A percentile compares a stretch with the other conserved stretches of the same genome.
Conservation (phyloP, 2,888 invertebrate species). For the Nineta flava region DNA sequence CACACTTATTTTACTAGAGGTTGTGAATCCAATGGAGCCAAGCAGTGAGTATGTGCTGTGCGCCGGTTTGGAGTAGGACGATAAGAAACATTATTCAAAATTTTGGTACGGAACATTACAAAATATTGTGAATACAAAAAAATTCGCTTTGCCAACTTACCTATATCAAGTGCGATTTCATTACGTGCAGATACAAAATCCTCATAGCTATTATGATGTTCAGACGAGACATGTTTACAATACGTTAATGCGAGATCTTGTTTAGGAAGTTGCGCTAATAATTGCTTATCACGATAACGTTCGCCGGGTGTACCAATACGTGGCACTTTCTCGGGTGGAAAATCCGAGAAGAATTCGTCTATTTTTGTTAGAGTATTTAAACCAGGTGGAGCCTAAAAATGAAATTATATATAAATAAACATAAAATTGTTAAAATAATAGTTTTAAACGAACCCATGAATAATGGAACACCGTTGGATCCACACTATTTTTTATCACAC, state of each 20-base stretch:
- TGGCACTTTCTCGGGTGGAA: conserved; percentile 59
- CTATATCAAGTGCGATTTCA: conserved; percentile 91
- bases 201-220: conserved; percentile 68
- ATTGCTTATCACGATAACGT: conserved; percentile 60
- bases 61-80: too few relatives aligned
- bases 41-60: too few relatives aligned
- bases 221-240: conserved; percentile 69
- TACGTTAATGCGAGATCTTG: conserved; percentile 85
- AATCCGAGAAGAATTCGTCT: conserved; percentile 81
- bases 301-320: conserved; percentile 58
- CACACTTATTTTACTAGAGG: too few relatives aligned
- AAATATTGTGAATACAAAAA: neutral
- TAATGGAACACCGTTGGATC: conserved; percentile 29
- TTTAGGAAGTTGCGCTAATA: conserved; percentile 81
- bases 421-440: neutral
- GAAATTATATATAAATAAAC: neutral
- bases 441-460: conserved; percentile 20
- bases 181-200: conserved; percentile 90
- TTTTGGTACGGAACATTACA: neutral
- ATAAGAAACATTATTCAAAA: conserved; percentile 5
- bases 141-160: too few relatives aligned
- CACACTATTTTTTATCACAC: conserved; percentile 51
- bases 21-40: too few relatives aligned
- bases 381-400: conserved; percentile 20
- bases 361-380: conserved; percentile 40